A percentile compares a stretch with the other conserved stretches of the same genome.
Conservation (phyloP, 2,113 vertebrate species). For the Anser brachyrhynchus region DNA sequence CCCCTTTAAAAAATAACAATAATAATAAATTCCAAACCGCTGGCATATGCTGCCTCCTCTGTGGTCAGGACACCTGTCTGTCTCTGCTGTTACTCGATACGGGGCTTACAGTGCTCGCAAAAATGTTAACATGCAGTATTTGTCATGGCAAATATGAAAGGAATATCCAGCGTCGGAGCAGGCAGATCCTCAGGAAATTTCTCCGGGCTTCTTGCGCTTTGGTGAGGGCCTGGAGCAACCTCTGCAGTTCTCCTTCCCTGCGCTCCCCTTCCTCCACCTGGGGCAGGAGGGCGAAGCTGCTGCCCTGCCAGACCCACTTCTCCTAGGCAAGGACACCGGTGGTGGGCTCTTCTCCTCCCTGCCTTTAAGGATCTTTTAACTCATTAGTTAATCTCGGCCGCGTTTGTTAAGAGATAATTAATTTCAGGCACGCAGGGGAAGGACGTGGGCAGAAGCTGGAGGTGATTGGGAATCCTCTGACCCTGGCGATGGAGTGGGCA, state of each 20-base stretch:
- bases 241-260: neutral
- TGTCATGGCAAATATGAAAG: slow-evolving; percentile 35
- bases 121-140: slow-evolving; percentile 49
- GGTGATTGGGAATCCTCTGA: no score
- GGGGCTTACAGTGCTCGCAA: slow-evolving; percentile 31
- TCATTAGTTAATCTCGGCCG: neutral
- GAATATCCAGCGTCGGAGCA: slow-evolving; percentile 14
- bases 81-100: slow-evolving; percentile 42
- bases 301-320: neutral
- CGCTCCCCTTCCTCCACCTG: neutral
- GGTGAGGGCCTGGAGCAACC: neutral
- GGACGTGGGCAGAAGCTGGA: neutral
- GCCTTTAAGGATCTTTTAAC: neutral
- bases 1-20: slow-evolving; percentile 32
- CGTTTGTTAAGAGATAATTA: neutral
- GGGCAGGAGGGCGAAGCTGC: neutral
- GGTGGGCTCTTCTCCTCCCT: neutral
- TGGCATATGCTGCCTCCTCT: slow-evolving; percentile 11
- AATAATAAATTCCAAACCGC: slow-evolving; percentile 37
- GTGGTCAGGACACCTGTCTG: slow-evolving; percentile 60
- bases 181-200: slow-evolving; percentile 6
- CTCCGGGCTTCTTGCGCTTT: neutral
- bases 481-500: neutral
- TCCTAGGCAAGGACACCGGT: neutral
- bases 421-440: neutral